phyloP scores from a whole-genome alignment of 2,888 invertebrate species.

The Eurytoma adleriae region DNA sequence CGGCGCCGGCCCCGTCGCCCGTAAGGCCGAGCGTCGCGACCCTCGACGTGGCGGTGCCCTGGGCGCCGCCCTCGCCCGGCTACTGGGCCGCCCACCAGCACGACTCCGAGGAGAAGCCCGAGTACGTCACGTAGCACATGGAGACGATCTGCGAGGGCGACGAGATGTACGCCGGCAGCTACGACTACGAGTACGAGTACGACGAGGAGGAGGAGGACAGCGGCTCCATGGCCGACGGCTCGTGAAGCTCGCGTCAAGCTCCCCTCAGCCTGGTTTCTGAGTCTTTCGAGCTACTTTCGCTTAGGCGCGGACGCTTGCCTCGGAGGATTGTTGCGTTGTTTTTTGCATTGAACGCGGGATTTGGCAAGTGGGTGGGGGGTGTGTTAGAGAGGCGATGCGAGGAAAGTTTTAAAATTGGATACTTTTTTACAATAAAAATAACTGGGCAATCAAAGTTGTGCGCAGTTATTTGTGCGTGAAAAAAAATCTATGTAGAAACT shows the following conservation, averaged over 20 bases:
- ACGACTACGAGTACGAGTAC: constrained; percentile 1
- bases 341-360: no score
- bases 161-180: constrained; percentile 7
- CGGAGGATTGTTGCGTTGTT: neutral
- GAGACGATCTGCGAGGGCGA: constrained; percentile 30
- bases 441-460: no score
- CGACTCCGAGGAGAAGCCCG: constrained; percentile 65
- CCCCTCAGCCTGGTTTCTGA: constrained; percentile 39
- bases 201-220: neutral
- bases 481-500: no score
- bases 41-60: constrained; percentile 72
- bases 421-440: no score
- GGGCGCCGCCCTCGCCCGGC: constrained; percentile 73
- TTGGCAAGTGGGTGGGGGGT: no score
- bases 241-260: constrained; percentile 10
- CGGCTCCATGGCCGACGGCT: neutral
- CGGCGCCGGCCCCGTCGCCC: neutral
- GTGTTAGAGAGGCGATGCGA: no score
- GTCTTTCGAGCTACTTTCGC: constrained; percentile 9
- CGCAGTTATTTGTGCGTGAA: no score
- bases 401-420: no score
- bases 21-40: constrained; percentile 64
- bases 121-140: constrained; percentile 69
- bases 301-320: neutral
- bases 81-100: constrained; percentile 63